Conservation (phyloP, 2,797 vertebrate species). For the Pogonophryne albipinna region DNA sequence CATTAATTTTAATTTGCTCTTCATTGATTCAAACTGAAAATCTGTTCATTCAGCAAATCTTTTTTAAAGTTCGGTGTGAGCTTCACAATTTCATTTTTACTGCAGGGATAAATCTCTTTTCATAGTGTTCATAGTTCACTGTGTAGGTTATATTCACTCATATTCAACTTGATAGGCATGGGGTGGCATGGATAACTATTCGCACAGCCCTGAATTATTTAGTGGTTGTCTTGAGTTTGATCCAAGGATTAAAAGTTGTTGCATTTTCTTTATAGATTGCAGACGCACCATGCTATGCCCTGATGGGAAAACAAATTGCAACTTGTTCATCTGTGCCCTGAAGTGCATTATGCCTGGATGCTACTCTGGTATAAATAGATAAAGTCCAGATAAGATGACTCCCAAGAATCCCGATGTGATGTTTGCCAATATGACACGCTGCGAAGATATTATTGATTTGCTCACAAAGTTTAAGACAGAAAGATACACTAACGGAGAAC, state of each 20-base stretch:
- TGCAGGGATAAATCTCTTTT: conserved; percentile 31
- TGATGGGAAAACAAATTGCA: conserved; percentile 22
- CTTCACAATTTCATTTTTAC: conserved; percentile 33
- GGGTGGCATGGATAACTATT: conserved; percentile 18
- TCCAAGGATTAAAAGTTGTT: conserved; percentile 25
- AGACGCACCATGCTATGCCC: conserved; percentile 9
- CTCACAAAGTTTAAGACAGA: conserved; percentile 9
- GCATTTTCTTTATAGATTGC: conserved; percentile 31
- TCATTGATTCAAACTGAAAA: conserved; percentile 13
- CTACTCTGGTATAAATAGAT: neutral
- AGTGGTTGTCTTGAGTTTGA: conserved; percentile 10
- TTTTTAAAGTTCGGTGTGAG: conserved; percentile 16
- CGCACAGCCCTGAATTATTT: conserved; percentile 6
- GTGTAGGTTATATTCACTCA: conserved; percentile 29
- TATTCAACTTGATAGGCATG: conserved; percentile 34
- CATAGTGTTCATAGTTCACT: conserved; percentile 26
- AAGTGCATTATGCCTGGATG: conserved; percentile 21
- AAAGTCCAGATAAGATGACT: conserved; percentile 2
- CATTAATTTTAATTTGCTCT: conserved; percentile 12
- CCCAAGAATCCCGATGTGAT: conserved; percentile 17
- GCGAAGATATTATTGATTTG: neutral
- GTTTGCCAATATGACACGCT: neutral
- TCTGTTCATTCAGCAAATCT: conserved; percentile 7
- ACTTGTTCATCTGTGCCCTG: conserved; percentile 10
- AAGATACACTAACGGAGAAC: conserved; percentile 2